Conservation (phyloP, 1,140 invertebrate genomes). For the Hyles vespertilio region DNA sequence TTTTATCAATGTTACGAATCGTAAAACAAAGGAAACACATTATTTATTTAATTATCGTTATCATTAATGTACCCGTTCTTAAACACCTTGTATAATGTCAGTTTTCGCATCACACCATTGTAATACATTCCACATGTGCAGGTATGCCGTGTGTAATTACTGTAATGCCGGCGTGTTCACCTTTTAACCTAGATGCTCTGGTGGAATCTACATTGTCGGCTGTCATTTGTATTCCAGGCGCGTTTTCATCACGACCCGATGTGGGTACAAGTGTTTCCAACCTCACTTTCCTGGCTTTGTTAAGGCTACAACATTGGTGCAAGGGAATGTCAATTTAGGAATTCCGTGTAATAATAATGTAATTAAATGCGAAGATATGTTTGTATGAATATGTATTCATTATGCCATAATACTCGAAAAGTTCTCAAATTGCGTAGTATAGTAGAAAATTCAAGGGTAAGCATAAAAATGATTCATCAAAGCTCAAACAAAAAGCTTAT, state of each 20-base stretch:
- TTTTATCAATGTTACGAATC: too few species aligned
- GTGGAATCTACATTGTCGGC: constrained; percentile 61
- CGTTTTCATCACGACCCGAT: constrained; percentile 58
- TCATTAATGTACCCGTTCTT: not conserved
- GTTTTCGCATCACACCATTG: constrained; percentile 1
- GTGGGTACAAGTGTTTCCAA: constrained; percentile 61
- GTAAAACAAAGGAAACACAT: too few species aligned
- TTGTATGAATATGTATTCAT: too few species aligned
- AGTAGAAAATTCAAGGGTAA: too few species aligned
- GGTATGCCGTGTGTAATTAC: constrained; percentile 44
- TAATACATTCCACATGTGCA: not conserved
- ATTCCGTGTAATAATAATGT: too few species aligned
- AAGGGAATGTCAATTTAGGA: too few species aligned
- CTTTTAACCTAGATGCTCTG: constrained; percentile 65
- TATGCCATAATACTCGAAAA: too few species aligned
- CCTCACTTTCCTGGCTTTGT: constrained; percentile 33
- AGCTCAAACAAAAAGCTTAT: too few species aligned
- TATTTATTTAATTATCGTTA: too few species aligned
- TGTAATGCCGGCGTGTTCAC: constrained; percentile 58
- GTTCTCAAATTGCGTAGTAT: too few species aligned
- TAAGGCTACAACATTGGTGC: constrained; percentile 9
- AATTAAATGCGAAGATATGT: too few species aligned
- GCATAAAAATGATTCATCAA: too few species aligned
- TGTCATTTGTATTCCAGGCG: constrained; percentile 62
- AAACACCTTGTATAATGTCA: not conserved